Percentiles rank a stretch among this genome's conserved stretches.
These are phyloP conservation scores for Archaeoteleia sp. DNA, from an alignment of 2,888 invertebrate genomes.

Conservation along the genomic window DNA sequence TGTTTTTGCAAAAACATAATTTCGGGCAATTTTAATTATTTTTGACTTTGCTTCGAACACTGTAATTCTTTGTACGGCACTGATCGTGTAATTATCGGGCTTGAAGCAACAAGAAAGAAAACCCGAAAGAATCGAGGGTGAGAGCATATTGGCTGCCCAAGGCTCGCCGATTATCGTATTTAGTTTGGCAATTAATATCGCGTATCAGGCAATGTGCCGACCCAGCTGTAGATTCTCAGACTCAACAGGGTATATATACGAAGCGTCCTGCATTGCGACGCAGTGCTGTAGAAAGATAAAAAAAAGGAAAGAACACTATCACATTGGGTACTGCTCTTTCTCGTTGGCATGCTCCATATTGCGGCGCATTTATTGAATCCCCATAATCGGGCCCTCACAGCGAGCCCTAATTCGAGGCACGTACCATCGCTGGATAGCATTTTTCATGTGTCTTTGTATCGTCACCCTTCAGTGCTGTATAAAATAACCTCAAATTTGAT, in stretches of 20 bases:
- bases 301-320: neutral
- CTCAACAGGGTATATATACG: conserved; percentile 18
- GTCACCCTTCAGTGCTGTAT: conserved; percentile 20
- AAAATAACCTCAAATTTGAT: neutral
- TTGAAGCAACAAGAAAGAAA: conserved; percentile 2
- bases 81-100: conserved; percentile 25
- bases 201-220: conserved; percentile 35
- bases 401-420: conserved; percentile 59
- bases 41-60: conserved; percentile 5
- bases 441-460: conserved; percentile 64
- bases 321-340: neutral
- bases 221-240: conserved; percentile 27
- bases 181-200: conserved; percentile 61
- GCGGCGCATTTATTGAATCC: conserved; percentile 63
- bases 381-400: conserved; percentile 64
- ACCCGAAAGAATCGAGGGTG: conserved; percentile 4
- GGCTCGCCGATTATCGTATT: conserved; percentile 54
- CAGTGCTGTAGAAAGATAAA: conserved; percentile 9
- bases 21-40: conserved; percentile 35
- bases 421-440: conserved; percentile 62
- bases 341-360: conserved; percentile 6
- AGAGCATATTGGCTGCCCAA: conserved; percentile 10
- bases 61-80: conserved; percentile 18
- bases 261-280: conserved; percentile 1
- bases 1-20: neutral